These are phyloP conservation scores for Aspidiotus rigidus DNA, from an alignment of 2,888 invertebrate genomes.

Conservation along the genomic window DNA sequence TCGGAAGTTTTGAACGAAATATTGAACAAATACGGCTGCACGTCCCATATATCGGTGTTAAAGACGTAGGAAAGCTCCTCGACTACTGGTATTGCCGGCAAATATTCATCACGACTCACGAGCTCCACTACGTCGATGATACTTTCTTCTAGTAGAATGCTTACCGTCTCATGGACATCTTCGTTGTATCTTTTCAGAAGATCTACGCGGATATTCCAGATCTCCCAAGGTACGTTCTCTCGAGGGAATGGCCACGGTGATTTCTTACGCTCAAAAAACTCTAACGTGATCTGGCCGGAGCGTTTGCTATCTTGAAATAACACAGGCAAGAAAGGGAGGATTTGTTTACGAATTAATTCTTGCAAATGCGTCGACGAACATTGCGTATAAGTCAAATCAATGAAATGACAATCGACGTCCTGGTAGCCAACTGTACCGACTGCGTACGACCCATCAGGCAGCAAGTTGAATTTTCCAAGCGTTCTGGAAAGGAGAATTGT, in stretches of 20 bases:
- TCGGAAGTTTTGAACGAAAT: conserved; percentile 48
- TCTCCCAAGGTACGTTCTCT: conserved; percentile 95
- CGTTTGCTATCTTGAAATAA: conserved; percentile 59
- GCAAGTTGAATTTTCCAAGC: conserved; percentile 83
- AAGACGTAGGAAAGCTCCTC: conserved; percentile 88
- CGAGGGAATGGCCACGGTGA: conserved; percentile 81
- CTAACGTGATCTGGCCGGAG: conserved; percentile 77
- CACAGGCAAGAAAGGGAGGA: conserved; percentile 67
- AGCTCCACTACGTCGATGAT: conserved; percentile 89
- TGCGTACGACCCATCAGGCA: conserved; percentile 82
- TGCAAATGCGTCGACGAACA: conserved; percentile 74
- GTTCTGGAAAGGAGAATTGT: conserved; percentile 84
- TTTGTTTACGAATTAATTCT: conserved; percentile 62
- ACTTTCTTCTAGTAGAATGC: conserved; percentile 81
- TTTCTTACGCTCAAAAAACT: conserved; percentile 88
- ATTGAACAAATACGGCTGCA: conserved; percentile 80
- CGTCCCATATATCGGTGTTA: conserved; percentile 83
- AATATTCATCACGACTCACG: conserved; percentile 91
- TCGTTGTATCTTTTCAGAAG: conserved; percentile 76
- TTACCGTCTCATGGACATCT: conserved; percentile 79
- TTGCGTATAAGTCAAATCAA: conserved; percentile 91
- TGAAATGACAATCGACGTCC: conserved; percentile 95
- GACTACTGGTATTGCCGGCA: conserved; percentile 90
- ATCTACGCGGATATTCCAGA: conserved; percentile 91
- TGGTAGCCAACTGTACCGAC: conserved; percentile 91